These are phyloP conservation scores for Branchipolynoe longqiensis DNA, from an alignment of 2,888 invertebrate species.

Conservation along the genomic window DNA sequence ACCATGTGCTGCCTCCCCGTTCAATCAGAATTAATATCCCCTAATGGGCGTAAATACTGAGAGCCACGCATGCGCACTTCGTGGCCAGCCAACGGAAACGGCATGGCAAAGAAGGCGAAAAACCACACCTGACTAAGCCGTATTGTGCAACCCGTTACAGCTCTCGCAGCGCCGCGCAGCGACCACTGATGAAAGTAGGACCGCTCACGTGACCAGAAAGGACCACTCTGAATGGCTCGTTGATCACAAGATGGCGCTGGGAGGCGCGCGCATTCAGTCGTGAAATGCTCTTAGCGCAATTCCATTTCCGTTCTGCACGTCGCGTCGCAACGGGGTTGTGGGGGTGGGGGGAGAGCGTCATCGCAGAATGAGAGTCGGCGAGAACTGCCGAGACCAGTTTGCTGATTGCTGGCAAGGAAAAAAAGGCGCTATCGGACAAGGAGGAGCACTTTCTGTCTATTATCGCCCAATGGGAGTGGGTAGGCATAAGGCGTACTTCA, in stretches of 20 bases:
- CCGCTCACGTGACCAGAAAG: conserved; percentile 48
- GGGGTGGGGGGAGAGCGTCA: no score
- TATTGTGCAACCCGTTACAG: conserved; percentile 45
- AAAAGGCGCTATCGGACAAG: conserved; percentile 13
- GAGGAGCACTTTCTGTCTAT: conserved; percentile 35
- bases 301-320: conserved; percentile 6
- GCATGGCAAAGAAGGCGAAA: conserved; percentile 41
- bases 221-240: conserved; percentile 35
- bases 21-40: conserved; percentile 38
- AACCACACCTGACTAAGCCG: conserved; percentile 44
- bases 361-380: neutral
- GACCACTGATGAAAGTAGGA: conserved; percentile 32
- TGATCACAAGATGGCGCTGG: conserved; percentile 32
- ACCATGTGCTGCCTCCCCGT: no score
- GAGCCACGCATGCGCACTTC: conserved; percentile 1
- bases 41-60: conserved; percentile 40
- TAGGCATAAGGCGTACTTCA: neutral
- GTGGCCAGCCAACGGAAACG: conserved; percentile 38
- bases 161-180: conserved; percentile 9
- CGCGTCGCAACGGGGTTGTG: no score
- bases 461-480: neutral
- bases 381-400: conserved; percentile 17
- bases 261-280: conserved; percentile 17
- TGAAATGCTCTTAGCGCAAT: conserved; percentile 47
- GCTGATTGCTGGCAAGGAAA: conserved; percentile 34